Conservation (phyloP, 2,113 vertebrate species). For the Lophura nycthemera region DNA sequence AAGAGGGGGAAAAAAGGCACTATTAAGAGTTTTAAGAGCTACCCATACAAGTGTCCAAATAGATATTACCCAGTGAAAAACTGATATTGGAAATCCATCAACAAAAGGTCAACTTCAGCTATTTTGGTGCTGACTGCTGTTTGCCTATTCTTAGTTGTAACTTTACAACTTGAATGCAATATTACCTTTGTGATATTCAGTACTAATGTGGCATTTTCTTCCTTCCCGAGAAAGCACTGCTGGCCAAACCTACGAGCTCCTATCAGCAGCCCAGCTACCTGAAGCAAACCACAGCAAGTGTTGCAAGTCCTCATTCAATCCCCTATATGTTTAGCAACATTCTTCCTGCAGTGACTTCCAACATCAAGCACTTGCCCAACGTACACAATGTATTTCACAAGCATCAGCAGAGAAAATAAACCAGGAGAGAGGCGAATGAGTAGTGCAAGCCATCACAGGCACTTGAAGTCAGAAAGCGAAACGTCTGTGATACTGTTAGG, state of each 20-base stretch:
- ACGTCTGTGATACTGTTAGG: not conserved
- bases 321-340: not conserved
- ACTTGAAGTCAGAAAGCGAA: not conserved
- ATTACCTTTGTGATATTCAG: not conserved
- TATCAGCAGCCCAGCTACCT: not conserved
- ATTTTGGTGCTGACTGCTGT: not conserved
- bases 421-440: not conserved
- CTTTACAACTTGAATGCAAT: not conserved
- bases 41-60: not conserved
- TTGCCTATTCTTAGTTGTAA: not conserved
- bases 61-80: not conserved
- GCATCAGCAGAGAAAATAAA: not conserved
- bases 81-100: not conserved
- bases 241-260: not conserved
- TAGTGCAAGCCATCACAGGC: not conserved
- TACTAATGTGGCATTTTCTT: not conserved
- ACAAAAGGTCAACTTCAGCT: not conserved
- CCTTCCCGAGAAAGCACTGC: not conserved
- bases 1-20: not conserved
- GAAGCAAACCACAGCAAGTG: not conserved
- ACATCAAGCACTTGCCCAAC: not conserved
- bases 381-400: not conserved
- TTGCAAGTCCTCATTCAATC: not conserved
- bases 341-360: not conserved
- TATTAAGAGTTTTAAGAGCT: not conserved